phyloP scores from a whole-genome alignment of 2,113 vertebrate species.

The Panurus biarmicus region DNA sequence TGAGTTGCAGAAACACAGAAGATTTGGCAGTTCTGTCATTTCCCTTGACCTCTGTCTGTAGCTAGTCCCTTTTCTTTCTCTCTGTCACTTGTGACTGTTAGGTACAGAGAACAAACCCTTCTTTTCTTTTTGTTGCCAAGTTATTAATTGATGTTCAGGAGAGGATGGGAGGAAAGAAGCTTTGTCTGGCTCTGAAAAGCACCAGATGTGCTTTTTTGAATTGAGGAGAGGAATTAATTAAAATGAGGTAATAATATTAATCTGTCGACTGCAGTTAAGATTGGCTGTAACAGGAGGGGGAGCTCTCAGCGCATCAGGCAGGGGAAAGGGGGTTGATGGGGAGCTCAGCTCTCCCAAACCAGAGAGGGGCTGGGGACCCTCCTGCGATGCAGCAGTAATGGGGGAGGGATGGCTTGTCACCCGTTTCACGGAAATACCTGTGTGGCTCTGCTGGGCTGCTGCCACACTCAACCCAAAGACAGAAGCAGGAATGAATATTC shows the following conservation, averaged over 20 bases:
- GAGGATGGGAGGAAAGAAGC: conserved; percentile 49
- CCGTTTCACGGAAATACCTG: conserved; percentile 32
- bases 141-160: conserved; percentile 59
- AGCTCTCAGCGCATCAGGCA: conserved; percentile 59
- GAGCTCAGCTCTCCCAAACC: conserved; percentile 43
- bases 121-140: conserved; percentile 63
- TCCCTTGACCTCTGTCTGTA: conserved; percentile 33
- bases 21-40: conserved; percentile 7
- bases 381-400: not conserved
- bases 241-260: conserved; percentile 56
- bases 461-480: conserved; percentile 18
- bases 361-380: not conserved
- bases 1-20: conserved; percentile 22
- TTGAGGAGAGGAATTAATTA: conserved; percentile 55
- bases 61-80: conserved; percentile 41
- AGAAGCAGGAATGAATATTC: conserved; percentile 65
- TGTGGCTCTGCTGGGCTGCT: not conserved
- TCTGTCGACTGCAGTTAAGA: conserved; percentile 4
- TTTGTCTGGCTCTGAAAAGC: conserved; percentile 59
- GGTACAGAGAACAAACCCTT: conserved; percentile 58
- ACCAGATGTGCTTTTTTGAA: conserved; percentile 60
- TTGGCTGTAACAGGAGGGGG: conserved; percentile 57
- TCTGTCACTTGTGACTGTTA: conserved; percentile 49
- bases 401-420: not conserved
- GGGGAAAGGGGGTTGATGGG: not conserved